Percentiles rank a stretch among this genome's conserved stretches.
These are phyloP conservation scores for Drosophila fuyamai DNA, from an alignment of 1,140 invertebrate species.

Conservation along the genomic window DNA sequence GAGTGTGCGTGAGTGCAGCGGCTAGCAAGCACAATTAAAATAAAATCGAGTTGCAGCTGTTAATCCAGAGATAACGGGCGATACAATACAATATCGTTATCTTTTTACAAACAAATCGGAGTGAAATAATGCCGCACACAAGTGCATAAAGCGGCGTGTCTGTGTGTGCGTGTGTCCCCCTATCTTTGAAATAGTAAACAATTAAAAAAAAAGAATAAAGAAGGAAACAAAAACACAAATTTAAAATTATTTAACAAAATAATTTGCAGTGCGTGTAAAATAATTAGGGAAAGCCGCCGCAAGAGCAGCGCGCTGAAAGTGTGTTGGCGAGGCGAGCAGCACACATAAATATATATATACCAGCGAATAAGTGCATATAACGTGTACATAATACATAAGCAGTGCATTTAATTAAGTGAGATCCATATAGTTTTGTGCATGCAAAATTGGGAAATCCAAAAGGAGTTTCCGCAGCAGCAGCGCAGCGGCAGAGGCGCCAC, in stretches of 20 bases:
- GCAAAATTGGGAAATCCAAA: conserved; percentile 50
- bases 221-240: conserved; percentile 7
- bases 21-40: conserved; percentile 6
- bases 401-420: conserved; percentile 67
- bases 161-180: conserved; percentile 14
- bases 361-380: conserved; percentile 36
- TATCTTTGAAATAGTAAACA: conserved; percentile 33
- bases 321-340: conserved; percentile 68
- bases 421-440: conserved; percentile 51
- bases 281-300: conserved; percentile 50
- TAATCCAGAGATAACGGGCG: not conserved
- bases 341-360: conserved; percentile 35
- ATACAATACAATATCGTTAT: conserved; percentile 16
- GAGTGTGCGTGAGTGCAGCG: conserved; percentile 11
- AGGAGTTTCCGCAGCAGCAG: conserved; percentile 47
- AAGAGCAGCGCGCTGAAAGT: conserved; percentile 64
- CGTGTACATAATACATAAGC: conserved; percentile 39
- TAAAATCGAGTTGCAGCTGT: conserved; percentile 1
- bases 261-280: conserved; percentile 58
- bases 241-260: conserved; percentile 13
- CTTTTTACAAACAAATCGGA: conserved; percentile 31
- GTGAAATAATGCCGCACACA: conserved; percentile 14
- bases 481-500: conserved; percentile 31
- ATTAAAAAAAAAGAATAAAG: conserved; percentile 16
- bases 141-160: conserved; percentile 19